Evolutionary conservation across 2,113 vertebrate species (phyloP).

Genomic region (Leucosticte australis): DNA sequence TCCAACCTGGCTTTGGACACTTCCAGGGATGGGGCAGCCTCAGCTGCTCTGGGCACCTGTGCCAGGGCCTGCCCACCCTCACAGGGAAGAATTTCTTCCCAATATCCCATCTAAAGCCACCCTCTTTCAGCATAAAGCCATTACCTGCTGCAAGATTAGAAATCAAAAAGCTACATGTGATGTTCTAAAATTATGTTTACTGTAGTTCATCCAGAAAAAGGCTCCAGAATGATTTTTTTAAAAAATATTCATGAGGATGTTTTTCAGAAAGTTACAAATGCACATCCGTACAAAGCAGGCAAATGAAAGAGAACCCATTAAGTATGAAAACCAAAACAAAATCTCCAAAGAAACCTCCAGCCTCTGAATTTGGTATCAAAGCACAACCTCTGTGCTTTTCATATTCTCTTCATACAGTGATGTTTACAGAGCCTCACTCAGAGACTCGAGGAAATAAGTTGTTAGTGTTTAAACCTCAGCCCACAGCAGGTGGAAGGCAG

Average conservation of each 20-base stretch:
- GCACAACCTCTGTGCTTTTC: conserved; percentile 12
- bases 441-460: conserved; percentile 43
- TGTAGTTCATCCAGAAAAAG: neutral
- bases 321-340: neutral
- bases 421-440: conserved; percentile 50
- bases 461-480: neutral
- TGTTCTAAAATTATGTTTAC: neutral
- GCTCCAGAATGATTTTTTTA: neutral
- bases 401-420: conserved; percentile 37
- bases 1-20: neutral
- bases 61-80: neutral
- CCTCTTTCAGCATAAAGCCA: neutral
- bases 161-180: neutral
- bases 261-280: neutral
- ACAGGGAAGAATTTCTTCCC: neutral
- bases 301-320: neutral
- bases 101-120: neutral
- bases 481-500: conserved; percentile 48
- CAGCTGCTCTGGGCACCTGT: neutral
- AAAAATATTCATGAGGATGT: neutral
- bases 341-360: neutral
- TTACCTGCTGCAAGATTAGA: neutral
- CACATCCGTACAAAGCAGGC: rapidly evolving
- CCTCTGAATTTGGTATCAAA: conserved; percentile 34
- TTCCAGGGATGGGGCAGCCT: neutral